Evolutionary conservation across 1,140 invertebrate species (phyloP), one percentile per base, ranked within the genome.

Genomic region (Heterodera schachtii): DNA sequence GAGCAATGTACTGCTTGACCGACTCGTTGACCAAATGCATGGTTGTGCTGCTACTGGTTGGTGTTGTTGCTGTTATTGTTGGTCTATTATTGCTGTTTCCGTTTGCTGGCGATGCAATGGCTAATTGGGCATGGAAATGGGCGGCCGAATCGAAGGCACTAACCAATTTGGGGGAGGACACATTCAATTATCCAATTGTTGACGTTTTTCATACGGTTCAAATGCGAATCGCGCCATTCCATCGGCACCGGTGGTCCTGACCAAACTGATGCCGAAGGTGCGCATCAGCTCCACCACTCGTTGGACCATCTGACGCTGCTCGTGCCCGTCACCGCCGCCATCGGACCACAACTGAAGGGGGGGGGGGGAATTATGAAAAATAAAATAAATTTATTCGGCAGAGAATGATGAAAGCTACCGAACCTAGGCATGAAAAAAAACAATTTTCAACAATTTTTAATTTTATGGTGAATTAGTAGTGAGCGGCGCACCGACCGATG

Each of bases 271-370:
- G 13, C 41, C 31, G 21, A 71, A 71, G 0, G 44, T 0, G 6
- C 69, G 69, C 69, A 71, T 71, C 69, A 71, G 69, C 44, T 71
- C 69, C 6, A 71, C 69, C 9, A 71, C 69, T 31, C 69, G 69
- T 9, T 46, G 69, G 9, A 71, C 4, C 31, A 71, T 1, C 21
- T 43, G 44, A 0, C 69, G 69, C 41, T 71, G 69, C 41, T 71
- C 69, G 6, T 71, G 69, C 31, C 69, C 57, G 19, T 19, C 57
- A 64, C 57, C 57, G 57, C 57, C 57, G 3, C 57, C 57, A 64
- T 64, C 57, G 57, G 57, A 13, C 57, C 57, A 64, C 57, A 64
- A 19, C 57, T 64, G 4, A 64, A 64, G 19, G 19, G 0, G 57
- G 3, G 19, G 16, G 3, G 16, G 13, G 13, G 19, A 60, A 11